phyloP scores from a whole-genome alignment of 2,888 invertebrate genomes.

The Drosophila ustulata region DNA sequence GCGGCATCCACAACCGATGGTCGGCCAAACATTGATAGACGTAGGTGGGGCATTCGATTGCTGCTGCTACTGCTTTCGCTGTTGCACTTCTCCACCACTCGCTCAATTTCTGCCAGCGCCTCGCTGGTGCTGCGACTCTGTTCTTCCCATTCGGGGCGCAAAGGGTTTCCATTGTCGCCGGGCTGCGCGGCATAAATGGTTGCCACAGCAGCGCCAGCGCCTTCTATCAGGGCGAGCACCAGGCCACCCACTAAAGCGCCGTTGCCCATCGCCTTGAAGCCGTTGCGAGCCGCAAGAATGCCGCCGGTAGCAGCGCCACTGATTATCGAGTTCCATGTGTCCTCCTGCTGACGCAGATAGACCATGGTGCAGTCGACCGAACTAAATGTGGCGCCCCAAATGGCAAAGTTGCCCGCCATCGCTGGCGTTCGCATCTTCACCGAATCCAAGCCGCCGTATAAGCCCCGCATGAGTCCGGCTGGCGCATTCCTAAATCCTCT shows the following conservation, averaged over 20 bases:
- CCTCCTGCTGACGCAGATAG: conserved; percentile 59
- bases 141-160: conserved; percentile 58
- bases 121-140: conserved; percentile 21
- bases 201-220: conserved; percentile 66
- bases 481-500: conserved; percentile 68
- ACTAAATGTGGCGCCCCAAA: conserved; percentile 72
- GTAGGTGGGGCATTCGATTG: conserved; percentile 8
- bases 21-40: conserved; percentile 1
- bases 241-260: conserved; percentile 67
- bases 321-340: conserved; percentile 67
- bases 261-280: conserved; percentile 67
- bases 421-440: conserved; percentile 67
- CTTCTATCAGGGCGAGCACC: conserved; percentile 68
- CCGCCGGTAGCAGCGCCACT: conserved; percentile 70
- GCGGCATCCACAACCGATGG: background rate
- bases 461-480: conserved; percentile 53
- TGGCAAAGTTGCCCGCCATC: conserved; percentile 68
- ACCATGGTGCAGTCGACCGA: conserved; percentile 68
- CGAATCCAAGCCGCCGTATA: conserved; percentile 64
- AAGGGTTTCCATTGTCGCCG: background rate
- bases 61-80: conserved; percentile 24
- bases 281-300: conserved; percentile 67
- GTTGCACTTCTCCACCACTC: conserved; percentile 55
- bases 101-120: conserved; percentile 52
- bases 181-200: conserved; percentile 64